Evolutionary conservation across 2,113 vertebrate species (phyloP), one percentile per base, ranked within the genome.

Genomic region (Balaeniceps rex): DNA sequence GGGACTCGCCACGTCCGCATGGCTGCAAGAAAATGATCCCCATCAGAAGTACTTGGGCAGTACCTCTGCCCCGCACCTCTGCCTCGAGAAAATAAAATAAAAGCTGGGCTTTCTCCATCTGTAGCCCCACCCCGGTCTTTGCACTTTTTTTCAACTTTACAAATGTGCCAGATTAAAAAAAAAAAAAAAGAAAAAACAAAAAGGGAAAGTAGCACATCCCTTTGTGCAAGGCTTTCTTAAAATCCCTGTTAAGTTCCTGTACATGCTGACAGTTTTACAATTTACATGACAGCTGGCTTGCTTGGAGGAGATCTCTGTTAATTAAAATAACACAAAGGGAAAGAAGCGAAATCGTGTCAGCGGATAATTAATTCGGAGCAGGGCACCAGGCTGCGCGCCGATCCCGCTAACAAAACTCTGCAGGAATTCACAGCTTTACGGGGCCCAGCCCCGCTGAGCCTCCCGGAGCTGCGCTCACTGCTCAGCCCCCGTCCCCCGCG

Each of bases 261-360:
- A 96, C 93, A 94, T 90, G 97, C 97, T 98, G 98, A 98, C 97
- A 97, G 97, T 97, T 97, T 98, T 98, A 98, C 98, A 97, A 98
- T 97, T 97, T 97, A 96, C 94, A 97, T 95, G 97, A 97, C 98
- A 98, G 98, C 98, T 98, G 98, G 97, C 95, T 98, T 96, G 98
- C 98, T 98, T 42, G 69, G 97, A 98, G 98, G 98, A 98, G 98
- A 98, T 97, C 98, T 98, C 97, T 88, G 97, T 98, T 98, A 98
- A 98, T 98, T 98, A 98, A 98, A 98, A 97, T 93, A 98, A 94
- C 97, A 98, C 93, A 97, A 98, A 98, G 95, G 96, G 95, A 98
- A 94, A 97, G 94, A 79, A 93, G 89, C 4, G 7, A 90, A 97
- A 97, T 97, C 91, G 83, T 98, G 97, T 98, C 97, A 97, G 97